These are phyloP conservation scores for Chaitophorus viminalis DNA, from an alignment of 2,888 invertebrate genomes.

Conservation along the genomic window DNA sequence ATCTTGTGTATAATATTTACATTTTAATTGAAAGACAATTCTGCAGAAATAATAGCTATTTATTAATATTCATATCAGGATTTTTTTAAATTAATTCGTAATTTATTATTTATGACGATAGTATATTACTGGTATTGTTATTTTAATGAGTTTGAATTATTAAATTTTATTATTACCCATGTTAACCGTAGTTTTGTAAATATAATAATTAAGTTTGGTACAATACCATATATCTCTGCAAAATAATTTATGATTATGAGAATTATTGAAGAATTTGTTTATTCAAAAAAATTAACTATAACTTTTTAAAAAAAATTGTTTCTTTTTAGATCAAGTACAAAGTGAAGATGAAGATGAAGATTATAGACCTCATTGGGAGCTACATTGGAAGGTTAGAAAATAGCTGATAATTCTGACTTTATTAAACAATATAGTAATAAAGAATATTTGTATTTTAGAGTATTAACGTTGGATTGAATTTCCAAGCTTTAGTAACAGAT, in stretches of 20 bases:
- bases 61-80: too few species aligned
- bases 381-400: constrained; percentile 47
- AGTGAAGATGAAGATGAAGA: constrained; percentile 62
- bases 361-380: constrained; percentile 53
- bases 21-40: not conserved
- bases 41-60: too few species aligned
- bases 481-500: constrained; percentile 62
- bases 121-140: too few species aligned
- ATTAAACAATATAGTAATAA: not conserved
- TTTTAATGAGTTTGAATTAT: not conserved
- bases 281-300: not conserved
- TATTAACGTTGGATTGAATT: constrained; percentile 62
- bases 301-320: not conserved
- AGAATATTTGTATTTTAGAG: constrained; percentile 49
- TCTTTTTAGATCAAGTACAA: constrained; percentile 53
- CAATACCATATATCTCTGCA: not conserved
- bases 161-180: too few species aligned
- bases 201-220: not conserved
- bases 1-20: not conserved
- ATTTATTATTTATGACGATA: not conserved
- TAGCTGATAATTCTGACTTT: not conserved
- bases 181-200: too few species aligned
- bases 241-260: not conserved
- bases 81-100: too few species aligned
- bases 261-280: not conserved